phyloP scores from a whole-genome alignment of 2,888 invertebrate species.

The Hydrotaea cyrtoneurina region DNA sequence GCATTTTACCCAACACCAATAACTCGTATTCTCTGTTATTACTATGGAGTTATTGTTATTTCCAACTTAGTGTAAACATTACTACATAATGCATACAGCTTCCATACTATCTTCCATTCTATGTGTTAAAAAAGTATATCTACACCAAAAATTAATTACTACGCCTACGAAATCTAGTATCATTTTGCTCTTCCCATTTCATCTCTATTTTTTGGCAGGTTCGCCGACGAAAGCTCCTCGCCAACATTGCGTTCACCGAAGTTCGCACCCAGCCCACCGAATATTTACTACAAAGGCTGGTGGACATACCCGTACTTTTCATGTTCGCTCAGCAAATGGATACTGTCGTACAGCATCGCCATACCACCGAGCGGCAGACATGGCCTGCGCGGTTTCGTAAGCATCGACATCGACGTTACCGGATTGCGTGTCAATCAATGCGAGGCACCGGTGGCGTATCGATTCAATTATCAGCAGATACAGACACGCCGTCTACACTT shows the following conservation, averaged over 20 bases:
- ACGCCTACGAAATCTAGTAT: too few species aligned
- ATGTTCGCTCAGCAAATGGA: conserved; percentile 89
- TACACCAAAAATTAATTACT: too few species aligned
- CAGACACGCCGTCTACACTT: conserved; percentile 71
- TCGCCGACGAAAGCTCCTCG: conserved; percentile 83
- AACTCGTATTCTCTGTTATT: too few species aligned
- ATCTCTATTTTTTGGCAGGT: conserved; percentile 78
- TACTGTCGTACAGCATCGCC: conserved; percentile 91
- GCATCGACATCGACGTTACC: conserved; percentile 90
- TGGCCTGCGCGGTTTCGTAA: conserved; percentile 84
- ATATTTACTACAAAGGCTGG: conserved; percentile 87
- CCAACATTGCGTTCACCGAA: conserved; percentile 84
- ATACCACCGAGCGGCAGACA: conserved; percentile 83
- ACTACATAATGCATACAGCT: too few species aligned
- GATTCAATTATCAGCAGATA: conserved; percentile 74
- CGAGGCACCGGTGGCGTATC: conserved; percentile 81
- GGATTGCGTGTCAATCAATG: conserved; percentile 93
- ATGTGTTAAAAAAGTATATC: too few species aligned
- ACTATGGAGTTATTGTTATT: too few species aligned
- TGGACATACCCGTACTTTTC: conserved; percentile 96
- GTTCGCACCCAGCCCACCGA: conserved; percentile 84
- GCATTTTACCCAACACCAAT: too few species aligned
- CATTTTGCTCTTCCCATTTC: not conserved
- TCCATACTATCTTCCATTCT: too few species aligned
- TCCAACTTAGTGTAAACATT: too few species aligned